A percentile compares a stretch with the other conserved stretches of the same genome.
phyloP scores from a whole-genome alignment of 37 sponge, comb jelly and placozoan genomes.

The Ephydatia muelleri region DNA sequence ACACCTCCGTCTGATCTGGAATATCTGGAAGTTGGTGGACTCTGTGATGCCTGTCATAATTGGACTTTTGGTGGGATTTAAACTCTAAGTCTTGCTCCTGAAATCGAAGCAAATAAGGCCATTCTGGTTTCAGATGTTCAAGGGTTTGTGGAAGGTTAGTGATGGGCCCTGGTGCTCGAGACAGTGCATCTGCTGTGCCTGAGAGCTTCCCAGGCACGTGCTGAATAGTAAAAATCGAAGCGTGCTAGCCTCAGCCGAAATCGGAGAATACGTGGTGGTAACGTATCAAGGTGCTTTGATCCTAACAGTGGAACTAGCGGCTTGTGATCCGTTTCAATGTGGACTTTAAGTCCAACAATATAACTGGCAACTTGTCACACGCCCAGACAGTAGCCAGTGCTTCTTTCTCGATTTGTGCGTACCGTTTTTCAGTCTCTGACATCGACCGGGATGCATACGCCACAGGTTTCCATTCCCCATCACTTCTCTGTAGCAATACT shows the following conservation, averaged over 20 bases:
- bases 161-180: constrained; percentile 31
- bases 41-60: constrained; percentile 1
- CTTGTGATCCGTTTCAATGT: constrained; percentile 56
- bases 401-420: constrained; percentile 53
- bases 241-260: constrained; percentile 35
- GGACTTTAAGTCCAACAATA: constrained; percentile 23
- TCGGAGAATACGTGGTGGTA: constrained; percentile 28
- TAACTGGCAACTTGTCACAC: constrained; percentile 34
- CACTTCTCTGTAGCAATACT: constrained; percentile 17
- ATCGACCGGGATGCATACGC: constrained; percentile 34
- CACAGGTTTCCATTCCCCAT: constrained; percentile 19
- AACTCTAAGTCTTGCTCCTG: background rate
- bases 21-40: constrained; percentile 4
- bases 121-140: constrained; percentile 3
- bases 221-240: constrained; percentile 24
- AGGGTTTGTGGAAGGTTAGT: constrained; percentile 2
- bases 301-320: constrained; percentile 45
- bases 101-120: background rate
- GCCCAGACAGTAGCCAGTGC: constrained; percentile 53
- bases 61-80: background rate
- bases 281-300: constrained; percentile 22
- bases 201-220: constrained; percentile 28
- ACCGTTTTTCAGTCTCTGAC: constrained; percentile 38
- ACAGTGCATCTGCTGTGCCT: constrained; percentile 51
- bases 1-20: constrained; percentile 3